phyloP scores from a whole-genome alignment of 2,888 invertebrate species.

The Heliconius sara region DNA sequence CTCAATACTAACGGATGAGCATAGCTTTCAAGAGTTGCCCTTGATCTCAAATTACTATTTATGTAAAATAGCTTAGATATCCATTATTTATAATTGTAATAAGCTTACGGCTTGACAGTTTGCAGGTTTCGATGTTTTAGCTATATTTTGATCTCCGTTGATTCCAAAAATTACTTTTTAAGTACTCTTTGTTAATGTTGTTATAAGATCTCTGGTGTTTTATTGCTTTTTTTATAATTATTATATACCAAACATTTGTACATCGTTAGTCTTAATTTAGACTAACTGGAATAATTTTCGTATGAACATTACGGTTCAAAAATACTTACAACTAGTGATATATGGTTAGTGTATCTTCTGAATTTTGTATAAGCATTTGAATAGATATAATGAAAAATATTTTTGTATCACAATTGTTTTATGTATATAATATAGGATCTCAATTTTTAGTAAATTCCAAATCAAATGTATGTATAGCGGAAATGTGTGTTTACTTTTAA shows the following conservation, averaged over 20 bases:
- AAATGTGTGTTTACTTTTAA: conserved; percentile 56
- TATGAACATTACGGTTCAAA: conserved; percentile 1
- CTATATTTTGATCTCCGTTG: conserved; percentile 66
- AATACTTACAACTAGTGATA: background rate
- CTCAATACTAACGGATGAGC: conserved; percentile 45
- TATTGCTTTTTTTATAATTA: background rate
- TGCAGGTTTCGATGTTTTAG: conserved; percentile 49
- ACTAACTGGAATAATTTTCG: background rate
- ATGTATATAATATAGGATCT: conserved; percentile 66
- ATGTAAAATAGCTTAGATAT: conserved; percentile 72
- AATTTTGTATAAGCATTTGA: conserved; percentile 9
- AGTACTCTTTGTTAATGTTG: conserved; percentile 57
- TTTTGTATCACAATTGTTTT: conserved; percentile 37
- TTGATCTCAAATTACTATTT: conserved; percentile 83
- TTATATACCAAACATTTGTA: background rate
- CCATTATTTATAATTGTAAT: conserved; percentile 68
- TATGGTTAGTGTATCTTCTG: conserved; percentile 11
- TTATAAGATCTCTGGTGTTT: conserved; percentile 26
- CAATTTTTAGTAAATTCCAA: conserved; percentile 66
- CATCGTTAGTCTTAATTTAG: conserved; percentile 9
- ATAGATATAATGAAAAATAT: conserved; percentile 28
- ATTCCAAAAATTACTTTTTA: conserved; percentile 67
- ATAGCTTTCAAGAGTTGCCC: conserved; percentile 65
- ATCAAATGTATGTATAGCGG: conserved; percentile 54
- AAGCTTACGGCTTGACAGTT: conserved; percentile 31